Evolutionary conservation across 2,888 invertebrate genomes (phyloP).

Genomic region (Melolontha melolontha): DNA sequence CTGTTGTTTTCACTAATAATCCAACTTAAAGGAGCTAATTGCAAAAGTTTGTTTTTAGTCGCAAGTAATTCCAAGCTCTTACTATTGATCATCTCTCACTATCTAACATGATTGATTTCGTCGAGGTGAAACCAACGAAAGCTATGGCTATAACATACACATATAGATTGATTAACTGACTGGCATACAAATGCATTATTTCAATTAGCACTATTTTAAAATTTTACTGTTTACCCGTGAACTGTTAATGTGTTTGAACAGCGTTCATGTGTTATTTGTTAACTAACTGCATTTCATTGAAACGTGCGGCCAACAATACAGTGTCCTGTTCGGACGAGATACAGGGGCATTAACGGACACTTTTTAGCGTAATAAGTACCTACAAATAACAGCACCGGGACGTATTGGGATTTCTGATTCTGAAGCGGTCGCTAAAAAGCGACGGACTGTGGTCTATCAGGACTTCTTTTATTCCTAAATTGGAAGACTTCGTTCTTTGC

Average conservation of each 20-base stretch:
- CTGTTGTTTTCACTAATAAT: no score
- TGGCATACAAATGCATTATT: conserved; percentile 43
- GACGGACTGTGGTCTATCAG: conserved; percentile 26
- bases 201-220: conserved; percentile 46
- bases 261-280: conserved; percentile 47
- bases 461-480: conserved; percentile 27
- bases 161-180: conserved; percentile 36
- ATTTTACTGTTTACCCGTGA: conserved; percentile 46
- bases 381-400: conserved; percentile 40
- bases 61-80: no score
- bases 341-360: conserved; percentile 41
- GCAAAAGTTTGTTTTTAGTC: no score
- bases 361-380: conserved; percentile 46
- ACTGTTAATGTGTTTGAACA: conserved; percentile 46
- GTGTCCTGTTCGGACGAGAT: conserved; percentile 37
- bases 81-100: no score
- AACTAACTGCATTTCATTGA: conserved; percentile 44
- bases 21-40: no score
- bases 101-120: not conserved
- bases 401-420: conserved; percentile 37
- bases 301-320: conserved; percentile 40
- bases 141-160: not conserved
- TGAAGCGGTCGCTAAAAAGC: conserved; percentile 31
- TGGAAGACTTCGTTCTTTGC: conserved; percentile 1
- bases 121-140: conserved; percentile 2